phyloP scores from a whole-genome alignment of 2,797 vertebrate species.

The Lindbergichthys nudifrons region DNA sequence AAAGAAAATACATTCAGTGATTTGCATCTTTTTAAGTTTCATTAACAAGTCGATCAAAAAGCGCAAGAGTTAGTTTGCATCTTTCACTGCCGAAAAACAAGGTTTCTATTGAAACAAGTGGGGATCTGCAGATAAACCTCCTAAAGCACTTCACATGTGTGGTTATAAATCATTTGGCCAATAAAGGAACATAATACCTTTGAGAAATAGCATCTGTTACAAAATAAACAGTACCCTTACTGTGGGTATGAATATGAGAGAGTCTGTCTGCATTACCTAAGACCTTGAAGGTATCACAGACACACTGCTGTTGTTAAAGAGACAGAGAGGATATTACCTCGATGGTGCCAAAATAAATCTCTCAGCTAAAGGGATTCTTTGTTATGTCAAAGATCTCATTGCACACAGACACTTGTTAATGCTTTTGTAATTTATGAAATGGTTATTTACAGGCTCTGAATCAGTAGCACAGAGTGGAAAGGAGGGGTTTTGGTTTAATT shows the following conservation, averaged over 20 bases:
- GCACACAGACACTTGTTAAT: constrained; percentile 52
- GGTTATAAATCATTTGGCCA: constrained; percentile 28
- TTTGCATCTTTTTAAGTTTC: constrained; percentile 14
- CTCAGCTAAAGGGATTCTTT: constrained; percentile 62
- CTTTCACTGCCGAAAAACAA: not conserved
- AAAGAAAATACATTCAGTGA: constrained; percentile 20
- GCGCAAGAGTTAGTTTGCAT: not conserved
- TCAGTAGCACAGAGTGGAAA: constrained; percentile 47
- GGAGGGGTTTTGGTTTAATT: constrained; percentile 77
- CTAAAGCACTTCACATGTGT: not conserved
- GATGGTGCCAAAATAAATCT: constrained; percentile 57
- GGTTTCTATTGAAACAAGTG: not conserved
- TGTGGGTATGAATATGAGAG: constrained; percentile 8
- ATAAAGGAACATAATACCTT: constrained; percentile 32
- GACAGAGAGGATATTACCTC: constrained; percentile 46
- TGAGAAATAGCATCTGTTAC: constrained; percentile 16
- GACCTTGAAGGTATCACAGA: constrained; percentile 54
- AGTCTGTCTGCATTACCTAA: constrained; percentile 35
- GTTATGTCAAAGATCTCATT: constrained; percentile 63
- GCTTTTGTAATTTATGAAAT: constrained; percentile 72
- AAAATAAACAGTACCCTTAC: constrained; percentile 33
- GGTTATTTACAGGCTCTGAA: constrained; percentile 69
- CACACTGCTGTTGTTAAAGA: constrained; percentile 45
- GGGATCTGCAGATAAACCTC: not conserved
- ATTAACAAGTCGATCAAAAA: not conserved